These are phyloP conservation scores for Climacteris rufus DNA, from an alignment of 2,113 vertebrate species.

Conservation along the genomic window DNA sequence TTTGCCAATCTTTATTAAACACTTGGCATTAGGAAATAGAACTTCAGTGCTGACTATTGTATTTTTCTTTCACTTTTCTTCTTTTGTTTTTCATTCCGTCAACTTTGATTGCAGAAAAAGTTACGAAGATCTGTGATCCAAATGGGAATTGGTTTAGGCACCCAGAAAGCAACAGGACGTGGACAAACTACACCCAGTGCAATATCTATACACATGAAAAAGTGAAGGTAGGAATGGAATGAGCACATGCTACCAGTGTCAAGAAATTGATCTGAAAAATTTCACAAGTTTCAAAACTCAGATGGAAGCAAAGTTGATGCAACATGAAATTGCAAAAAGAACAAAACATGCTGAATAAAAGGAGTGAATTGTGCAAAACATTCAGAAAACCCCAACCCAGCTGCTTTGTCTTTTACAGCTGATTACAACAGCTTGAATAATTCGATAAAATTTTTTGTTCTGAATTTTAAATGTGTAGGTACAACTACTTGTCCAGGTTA, in stretches of 20 bases:
- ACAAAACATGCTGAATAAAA: background rate
- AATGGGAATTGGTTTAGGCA: conserved; percentile 91
- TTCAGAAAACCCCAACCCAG: background rate
- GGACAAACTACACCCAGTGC: conserved; percentile 94
- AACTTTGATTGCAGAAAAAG: conserved; percentile 81
- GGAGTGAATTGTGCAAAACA: background rate
- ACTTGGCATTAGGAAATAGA: background rate
- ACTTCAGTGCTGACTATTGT: conserved; percentile 4
- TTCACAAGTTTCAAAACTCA: background rate
- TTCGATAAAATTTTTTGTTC: background rate
- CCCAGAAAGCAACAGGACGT: conserved; percentile 90
- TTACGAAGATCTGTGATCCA: conserved; percentile 88
- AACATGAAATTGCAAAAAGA: background rate
- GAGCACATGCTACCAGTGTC: background rate
- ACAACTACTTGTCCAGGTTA: background rate
- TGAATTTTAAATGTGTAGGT: background rate
- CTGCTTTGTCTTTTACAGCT: background rate
- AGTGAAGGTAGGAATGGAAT: conserved; percentile 77
- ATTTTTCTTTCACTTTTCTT: background rate
- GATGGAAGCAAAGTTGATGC: no score
- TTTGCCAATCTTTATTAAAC: background rate
- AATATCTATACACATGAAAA: conserved; percentile 80
- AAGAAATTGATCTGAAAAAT: background rate
- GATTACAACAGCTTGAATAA: background rate
- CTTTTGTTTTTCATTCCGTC: background rate